Evolutionary conservation across 2,797 vertebrate species (phyloP).

Genomic region (Chloroceryle amazona): DNA sequence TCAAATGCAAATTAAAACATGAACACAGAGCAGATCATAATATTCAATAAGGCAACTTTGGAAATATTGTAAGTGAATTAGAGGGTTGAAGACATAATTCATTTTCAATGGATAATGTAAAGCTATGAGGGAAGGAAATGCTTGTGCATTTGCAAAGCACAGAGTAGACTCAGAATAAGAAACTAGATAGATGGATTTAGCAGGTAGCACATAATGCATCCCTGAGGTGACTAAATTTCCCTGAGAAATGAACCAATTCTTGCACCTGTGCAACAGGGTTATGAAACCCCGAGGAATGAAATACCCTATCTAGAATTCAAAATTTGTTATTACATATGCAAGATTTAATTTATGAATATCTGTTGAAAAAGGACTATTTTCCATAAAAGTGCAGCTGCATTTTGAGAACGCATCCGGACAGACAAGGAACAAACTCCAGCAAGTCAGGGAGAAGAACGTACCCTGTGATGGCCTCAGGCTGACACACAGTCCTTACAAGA

Average conservation of each 20-base stretch:
- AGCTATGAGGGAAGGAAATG: conserved; percentile 16
- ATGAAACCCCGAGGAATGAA: conserved; percentile 20
- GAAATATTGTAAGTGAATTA: conserved; percentile 63
- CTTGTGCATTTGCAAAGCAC: conserved; percentile 13
- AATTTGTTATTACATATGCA: conserved; percentile 21
- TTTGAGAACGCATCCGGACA: not conserved
- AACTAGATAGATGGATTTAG: conserved; percentile 32
- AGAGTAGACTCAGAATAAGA: not conserved
- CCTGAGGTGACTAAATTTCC: conserved; percentile 40
- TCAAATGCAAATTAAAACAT: conserved; percentile 70
- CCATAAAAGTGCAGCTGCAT: not conserved
- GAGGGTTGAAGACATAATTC: conserved; percentile 44
- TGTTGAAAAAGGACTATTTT: not conserved
- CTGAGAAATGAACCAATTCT: conserved; percentile 38
- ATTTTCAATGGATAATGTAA: conserved; percentile 53
- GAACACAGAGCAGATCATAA: not conserved
- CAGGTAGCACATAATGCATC: conserved; percentile 34
- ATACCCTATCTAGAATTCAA: not conserved
- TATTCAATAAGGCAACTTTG: conserved; percentile 67
- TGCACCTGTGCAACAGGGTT: conserved; percentile 13
- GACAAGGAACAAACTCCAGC: not conserved
- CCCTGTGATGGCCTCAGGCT: not conserved
- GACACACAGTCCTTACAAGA: not conserved
- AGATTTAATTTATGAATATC: conserved; percentile 9
- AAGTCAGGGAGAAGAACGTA: not conserved